Conservation (phyloP, 2,113 vertebrate species). For the Tricholaema leucomelas region DNA sequence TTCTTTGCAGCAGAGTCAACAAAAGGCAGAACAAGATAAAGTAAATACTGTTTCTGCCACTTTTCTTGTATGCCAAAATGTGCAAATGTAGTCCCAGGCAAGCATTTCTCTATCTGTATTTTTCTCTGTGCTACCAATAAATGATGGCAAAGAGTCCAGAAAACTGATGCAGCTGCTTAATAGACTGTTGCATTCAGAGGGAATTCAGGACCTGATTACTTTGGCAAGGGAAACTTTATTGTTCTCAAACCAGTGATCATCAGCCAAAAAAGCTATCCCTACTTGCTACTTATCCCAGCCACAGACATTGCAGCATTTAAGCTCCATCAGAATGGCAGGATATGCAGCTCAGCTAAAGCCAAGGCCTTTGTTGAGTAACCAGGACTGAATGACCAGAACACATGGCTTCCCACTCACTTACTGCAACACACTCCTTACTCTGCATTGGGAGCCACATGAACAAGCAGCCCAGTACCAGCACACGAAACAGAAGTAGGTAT, state of each 20-base stretch:
- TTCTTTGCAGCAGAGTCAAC: neutral
- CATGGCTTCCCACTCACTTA: neutral
- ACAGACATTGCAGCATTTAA: constrained; percentile 25
- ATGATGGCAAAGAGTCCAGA: constrained; percentile 18
- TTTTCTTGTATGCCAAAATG: neutral
- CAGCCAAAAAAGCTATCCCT: neutral
- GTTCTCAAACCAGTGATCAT: constrained; percentile 9
- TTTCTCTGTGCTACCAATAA: neutral
- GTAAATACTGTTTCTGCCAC: neutral
- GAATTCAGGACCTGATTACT: neutral
- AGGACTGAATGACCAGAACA: constrained; percentile 5
- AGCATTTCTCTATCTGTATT: neutral
- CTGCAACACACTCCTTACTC: neutral
- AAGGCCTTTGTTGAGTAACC: constrained; percentile 33
- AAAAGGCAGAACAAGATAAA: neutral
- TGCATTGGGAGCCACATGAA: neutral
- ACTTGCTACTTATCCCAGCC: constrained; percentile 53
- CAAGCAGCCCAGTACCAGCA: neutral
- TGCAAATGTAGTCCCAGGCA: neutral
- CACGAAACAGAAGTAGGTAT: neutral
- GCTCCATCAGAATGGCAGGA: constrained; percentile 20
- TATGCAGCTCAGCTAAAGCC: constrained; percentile 22
- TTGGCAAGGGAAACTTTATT: constrained; percentile 38
- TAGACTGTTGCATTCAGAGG: neutral
- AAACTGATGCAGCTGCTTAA: neutral